A percentile compares a stretch with the other conserved stretches of the same genome.
Evolutionary conservation across 2,797 vertebrate genomes (phyloP).

Genomic region (Peromyscus nudipes): DNA sequence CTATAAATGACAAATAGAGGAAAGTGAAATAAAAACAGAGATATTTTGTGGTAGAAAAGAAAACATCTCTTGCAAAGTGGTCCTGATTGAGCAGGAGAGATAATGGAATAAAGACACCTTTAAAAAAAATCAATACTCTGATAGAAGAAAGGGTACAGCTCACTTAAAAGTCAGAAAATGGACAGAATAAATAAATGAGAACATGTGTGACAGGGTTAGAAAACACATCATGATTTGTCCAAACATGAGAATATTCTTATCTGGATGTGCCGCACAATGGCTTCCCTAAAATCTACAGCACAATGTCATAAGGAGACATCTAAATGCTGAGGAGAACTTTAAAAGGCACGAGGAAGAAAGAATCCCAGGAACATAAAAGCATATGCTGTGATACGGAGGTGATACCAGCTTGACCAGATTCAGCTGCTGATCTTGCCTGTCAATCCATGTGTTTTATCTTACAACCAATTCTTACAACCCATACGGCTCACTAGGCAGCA

Average conservation of each 20-base stretch:
- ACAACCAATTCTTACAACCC: not conserved
- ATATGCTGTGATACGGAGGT: too few species aligned
- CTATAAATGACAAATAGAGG: conserved; percentile 19
- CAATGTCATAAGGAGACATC: not conserved
- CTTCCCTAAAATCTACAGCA: not conserved
- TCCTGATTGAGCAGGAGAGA: conserved; percentile 16
- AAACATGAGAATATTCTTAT: not conserved
- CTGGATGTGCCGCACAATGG: not conserved
- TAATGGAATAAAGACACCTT: conserved; percentile 56
- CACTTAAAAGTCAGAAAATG: conserved; percentile 62
- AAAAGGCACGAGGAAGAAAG: not conserved
- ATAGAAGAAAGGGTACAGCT: not conserved
- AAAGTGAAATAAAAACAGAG: conserved; percentile 64
- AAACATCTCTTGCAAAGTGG: conserved; percentile 41
- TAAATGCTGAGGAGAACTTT: not conserved
- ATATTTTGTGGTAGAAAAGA: not conserved
- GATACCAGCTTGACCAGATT: not conserved
- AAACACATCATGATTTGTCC: conserved; percentile 42
- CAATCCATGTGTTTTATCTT: not conserved
- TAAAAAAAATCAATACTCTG: conserved; percentile 63
- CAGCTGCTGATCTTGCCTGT: not conserved
- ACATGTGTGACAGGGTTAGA: not conserved
- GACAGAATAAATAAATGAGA: not conserved
- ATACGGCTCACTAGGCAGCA: rapidly evolving
- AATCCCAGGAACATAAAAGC: not conserved